phyloP scores from a whole-genome alignment of 1,140 invertebrate genomes.

The Heliothis subflexa region DNA sequence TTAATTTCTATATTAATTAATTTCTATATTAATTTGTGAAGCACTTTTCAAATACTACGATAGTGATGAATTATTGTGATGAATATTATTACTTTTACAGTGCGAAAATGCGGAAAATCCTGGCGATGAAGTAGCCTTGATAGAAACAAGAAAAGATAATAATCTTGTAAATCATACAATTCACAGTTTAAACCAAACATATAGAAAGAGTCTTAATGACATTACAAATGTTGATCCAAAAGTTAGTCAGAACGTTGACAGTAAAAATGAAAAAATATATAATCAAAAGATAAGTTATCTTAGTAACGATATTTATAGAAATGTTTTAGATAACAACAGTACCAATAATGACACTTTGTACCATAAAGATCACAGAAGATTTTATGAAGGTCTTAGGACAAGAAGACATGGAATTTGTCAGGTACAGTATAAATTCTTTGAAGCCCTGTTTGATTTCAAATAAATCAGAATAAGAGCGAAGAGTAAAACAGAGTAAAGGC shows the following conservation, averaged over 20 bases:
- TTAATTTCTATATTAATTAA: no score
- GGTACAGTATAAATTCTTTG: no score
- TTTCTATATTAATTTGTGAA: no score
- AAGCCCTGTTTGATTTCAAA: no score
- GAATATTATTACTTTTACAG: no score
- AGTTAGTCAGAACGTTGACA: neutral
- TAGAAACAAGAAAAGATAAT: neutral
- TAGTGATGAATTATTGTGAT: neutral
- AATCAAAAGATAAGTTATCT: neutral
- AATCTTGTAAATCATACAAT: neutral
- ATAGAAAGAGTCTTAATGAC: neutral
- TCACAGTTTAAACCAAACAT: no score
- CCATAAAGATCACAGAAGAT: neutral
- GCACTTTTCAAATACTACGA: neutral
- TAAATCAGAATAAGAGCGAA: no score
- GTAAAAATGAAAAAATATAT: neutral
- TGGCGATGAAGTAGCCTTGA: neutral
- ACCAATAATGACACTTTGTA: neutral
- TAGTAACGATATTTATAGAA: neutral
- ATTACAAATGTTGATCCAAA: neutral
- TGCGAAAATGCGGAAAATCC: neutral
- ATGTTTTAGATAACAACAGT: no score
- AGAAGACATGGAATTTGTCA: conserved; percentile 55
- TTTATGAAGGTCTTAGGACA: no score
- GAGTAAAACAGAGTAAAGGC: no score